Percentiles rank a stretch among this genome's conserved stretches.
Conservation (phyloP, 2,888 invertebrate species). For the Hyposoter dolosus region DNA sequence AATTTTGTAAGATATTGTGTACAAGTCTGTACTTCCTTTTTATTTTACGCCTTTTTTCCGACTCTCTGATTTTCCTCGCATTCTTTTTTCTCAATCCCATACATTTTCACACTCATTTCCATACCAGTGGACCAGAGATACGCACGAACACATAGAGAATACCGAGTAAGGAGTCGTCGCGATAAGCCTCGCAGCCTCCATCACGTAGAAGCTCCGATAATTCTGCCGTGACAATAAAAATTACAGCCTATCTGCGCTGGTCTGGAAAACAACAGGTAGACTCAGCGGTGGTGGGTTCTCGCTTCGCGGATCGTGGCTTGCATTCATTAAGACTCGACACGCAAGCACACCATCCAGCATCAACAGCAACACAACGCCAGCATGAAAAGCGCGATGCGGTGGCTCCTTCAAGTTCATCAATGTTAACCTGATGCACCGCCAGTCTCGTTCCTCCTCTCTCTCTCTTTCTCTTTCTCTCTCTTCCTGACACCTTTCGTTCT, state of each 20-base stretch:
- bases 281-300: slow-evolving; percentile 77
- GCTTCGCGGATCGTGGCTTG: slow-evolving; percentile 86
- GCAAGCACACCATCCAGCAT: slow-evolving; percentile 83
- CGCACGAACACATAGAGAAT: slow-evolving; percentile 51
- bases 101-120: slow-evolving; percentile 18
- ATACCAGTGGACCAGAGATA: slow-evolving; percentile 15
- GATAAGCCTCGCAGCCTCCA: slow-evolving; percentile 84
- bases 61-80: neutral
- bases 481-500: slow-evolving; percentile 19
- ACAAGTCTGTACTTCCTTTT: too few relatives aligned
- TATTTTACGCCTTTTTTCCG: neutral
- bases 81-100: slow-evolving; percentile 8
- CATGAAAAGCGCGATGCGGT: slow-evolving; percentile 63
- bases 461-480: neutral
- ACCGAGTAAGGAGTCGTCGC: slow-evolving; percentile 80
- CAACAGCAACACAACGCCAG: slow-evolving; percentile 74
- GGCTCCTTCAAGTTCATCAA: slow-evolving; percentile 27
- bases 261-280: slow-evolving; percentile 88
- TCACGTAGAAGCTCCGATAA: slow-evolving; percentile 83
- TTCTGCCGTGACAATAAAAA: slow-evolving; percentile 88
- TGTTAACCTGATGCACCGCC: neutral
- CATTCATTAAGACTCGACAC: slow-evolving; percentile 87
- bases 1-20: too few relatives aligned
- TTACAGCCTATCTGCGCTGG: slow-evolving; percentile 86
- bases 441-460: slow-evolving; percentile 6